Base-by-base conservation (phyloP, 1,140 invertebrate species). In the Sarcophaga bullata region DNA sequence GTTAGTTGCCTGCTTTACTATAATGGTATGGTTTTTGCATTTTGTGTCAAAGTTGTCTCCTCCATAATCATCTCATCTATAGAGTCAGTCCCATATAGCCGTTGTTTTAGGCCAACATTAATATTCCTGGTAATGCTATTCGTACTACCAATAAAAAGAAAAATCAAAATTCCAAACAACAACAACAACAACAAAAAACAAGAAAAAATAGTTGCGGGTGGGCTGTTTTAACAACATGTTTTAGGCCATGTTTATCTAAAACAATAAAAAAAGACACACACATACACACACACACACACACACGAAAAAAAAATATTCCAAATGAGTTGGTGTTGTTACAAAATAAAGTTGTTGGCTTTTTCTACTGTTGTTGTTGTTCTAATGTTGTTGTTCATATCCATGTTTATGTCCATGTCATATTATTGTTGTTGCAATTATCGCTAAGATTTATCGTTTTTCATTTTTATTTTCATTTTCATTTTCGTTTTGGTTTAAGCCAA, bases 151-250 rank as follows among this genome's bases (percentile, higher is more conserved):
- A 37, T 37, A 4, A 4, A 37, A 37, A 37, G 25, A 37, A 37
- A 37, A 37, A 37, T 37, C 25, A 37, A 37, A 37, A 37, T 47
- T 47, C 13, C 8, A 47, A 47, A 47, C 47, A 72, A 25, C 11
- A 46, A n/a, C n/a, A n/a, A n/a, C n/a, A n/a, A n/a, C n/a, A n/a
- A n/a, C n/a, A n/a, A n/a, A n/a, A 72, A 72, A 19, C n/a, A 72
- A 72, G 11, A 19, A 6, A 8, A 19, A 17, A 25, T 9, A 78
- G 50, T 78, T 78, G 75, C 49, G 75, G 75, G 75, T 78, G 75
- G 75, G 75, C 75, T 52, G 75, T 78, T 78, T 78, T 78, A 78
- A 78, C 75, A 78, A 78, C 75, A 50, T 78, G 75, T 78, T 78
- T 78, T 78, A 78, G 48, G 15, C n/a, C 75, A 78, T 78, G 75